Conservation (phyloP, 2,888 invertebrate species). For the Subacronicta megacephala region DNA sequence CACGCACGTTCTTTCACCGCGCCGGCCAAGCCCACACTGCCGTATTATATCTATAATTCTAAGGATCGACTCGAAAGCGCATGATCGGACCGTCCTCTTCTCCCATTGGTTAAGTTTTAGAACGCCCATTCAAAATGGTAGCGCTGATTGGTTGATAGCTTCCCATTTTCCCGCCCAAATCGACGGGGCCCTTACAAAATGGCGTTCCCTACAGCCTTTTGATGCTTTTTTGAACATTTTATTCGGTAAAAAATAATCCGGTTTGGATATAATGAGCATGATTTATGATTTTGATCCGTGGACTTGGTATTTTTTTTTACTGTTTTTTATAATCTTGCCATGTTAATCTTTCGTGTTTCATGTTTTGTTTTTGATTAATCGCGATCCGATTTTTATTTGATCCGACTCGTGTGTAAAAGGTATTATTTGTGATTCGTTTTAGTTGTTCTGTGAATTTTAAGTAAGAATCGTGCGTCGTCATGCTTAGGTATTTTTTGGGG, state of each 20-base stretch:
- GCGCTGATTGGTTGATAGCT: slow-evolving; percentile 72
- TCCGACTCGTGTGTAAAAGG: slow-evolving; percentile 49
- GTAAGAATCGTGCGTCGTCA: not conserved
- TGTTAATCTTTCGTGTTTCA: slow-evolving; percentile 85
- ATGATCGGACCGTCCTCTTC: slow-evolving; percentile 76
- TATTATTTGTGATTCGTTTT: slow-evolving; percentile 33
- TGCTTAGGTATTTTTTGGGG: not conserved
- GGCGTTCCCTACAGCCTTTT: slow-evolving; percentile 88
- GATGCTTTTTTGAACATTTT: slow-evolving; percentile 88
- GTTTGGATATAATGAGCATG: slow-evolving; percentile 89
- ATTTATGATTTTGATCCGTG: slow-evolving; percentile 88
- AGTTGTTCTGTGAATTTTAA: slow-evolving; percentile 34
- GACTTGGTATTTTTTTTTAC: slow-evolving; percentile 69
- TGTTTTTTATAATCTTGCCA: slow-evolving; percentile 79
- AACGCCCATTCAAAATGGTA: slow-evolving; percentile 79
- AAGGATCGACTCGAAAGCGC: slow-evolving; percentile 87
- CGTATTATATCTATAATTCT: slow-evolving; percentile 86
- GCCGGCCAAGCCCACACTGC: slow-evolving; percentile 87
- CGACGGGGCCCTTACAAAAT: slow-evolving; percentile 85
- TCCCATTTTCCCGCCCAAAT: slow-evolving; percentile 83
- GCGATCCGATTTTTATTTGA: slow-evolving; percentile 73
- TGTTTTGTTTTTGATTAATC: slow-evolving; percentile 82
- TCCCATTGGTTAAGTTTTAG: slow-evolving; percentile 73
- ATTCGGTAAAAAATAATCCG: slow-evolving; percentile 88
- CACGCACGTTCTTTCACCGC: slow-evolving; percentile 76